Evolutionary conservation across 23 tunicate species (phyloP), one percentile per base, ranked within the genome.

Genomic region (Halocynthia roretzi): DNA sequence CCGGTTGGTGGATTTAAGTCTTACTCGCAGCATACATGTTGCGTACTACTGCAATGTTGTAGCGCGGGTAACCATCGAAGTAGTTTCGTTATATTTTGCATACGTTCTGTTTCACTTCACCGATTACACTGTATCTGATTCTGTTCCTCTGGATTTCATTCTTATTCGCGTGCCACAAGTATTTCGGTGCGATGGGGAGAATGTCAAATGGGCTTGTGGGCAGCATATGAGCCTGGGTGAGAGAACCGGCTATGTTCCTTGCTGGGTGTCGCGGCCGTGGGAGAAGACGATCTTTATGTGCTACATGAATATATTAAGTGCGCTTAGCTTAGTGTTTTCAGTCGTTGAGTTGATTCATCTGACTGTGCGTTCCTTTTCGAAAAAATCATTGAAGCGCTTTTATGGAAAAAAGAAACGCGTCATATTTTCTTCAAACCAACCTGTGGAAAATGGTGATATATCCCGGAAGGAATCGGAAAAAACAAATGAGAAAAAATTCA

Each of bases 231-330:
- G 64, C 53, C 84, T 86, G 21, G 95, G 95, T 6, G 80, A 83
- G 54, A 14, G 8, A 18, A 72, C 86, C 17, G 86, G 88, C 18
- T 88, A 88, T 44, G 83, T 93, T 53, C 98, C 98, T 12, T 93
- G 98, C 72, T 93, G 98, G 98, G 98, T 93, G 44, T 86, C 93
- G 0, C 58, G 98, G 56, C 98, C 98, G 0, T 93, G 98, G 98
- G 98, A 93, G 75, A 93, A 93, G 74, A 93, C 98, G 6, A 93
- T 93, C 51, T 86, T 93, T 51, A 79, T 80, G 77, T 81, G 85
- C 9, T 93, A 93, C 83, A 93, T 93, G 98, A 87, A 83, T 83
- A 87, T 86, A 8, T 77, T 93, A 50, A 76, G 84, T 52, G 89
- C 86, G 23, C 17, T 89, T 4, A 84, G 96, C 66, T 51, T 83